phyloP scores from a whole-genome alignment of 2,888 invertebrate genomes.

The Gortyna flavago region DNA sequence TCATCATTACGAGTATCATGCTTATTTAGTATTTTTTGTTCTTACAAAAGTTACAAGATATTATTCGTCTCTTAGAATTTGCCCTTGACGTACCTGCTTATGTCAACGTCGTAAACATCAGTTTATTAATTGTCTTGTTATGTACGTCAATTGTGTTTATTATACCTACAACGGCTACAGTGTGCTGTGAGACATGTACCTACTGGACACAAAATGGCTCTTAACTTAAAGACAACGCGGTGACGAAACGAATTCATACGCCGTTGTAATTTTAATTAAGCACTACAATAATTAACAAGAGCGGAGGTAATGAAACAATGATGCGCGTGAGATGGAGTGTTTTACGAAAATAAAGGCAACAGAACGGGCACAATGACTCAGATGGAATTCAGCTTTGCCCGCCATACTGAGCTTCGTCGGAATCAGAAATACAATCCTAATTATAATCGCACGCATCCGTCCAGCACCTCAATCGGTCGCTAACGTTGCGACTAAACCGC shows the following conservation, averaged over 20 bases:
- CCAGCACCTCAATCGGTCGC: slow-evolving; percentile 87
- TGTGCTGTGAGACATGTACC: slow-evolving; percentile 33
- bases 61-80: slow-evolving; percentile 48
- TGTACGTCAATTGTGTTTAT: slow-evolving; percentile 61
- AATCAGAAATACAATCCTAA: slow-evolving; percentile 91
- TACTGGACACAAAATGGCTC: slow-evolving; percentile 44
- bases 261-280: slow-evolving; percentile 69
- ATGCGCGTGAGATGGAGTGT: slow-evolving; percentile 86
- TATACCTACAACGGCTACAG: slow-evolving; percentile 41
- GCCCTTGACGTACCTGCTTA: slow-evolving; percentile 60
- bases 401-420: slow-evolving; percentile 88
- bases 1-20: slow-evolving; percentile 18
- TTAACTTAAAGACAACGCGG: slow-evolving; percentile 53
- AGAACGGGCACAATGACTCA: slow-evolving; percentile 90
- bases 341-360: slow-evolving; percentile 89
- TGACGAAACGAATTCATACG: slow-evolving; percentile 60
- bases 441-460: slow-evolving; percentile 90
- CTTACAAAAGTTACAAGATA: slow-evolving; percentile 34
- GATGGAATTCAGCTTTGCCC: slow-evolving; percentile 88
- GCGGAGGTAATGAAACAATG: slow-evolving; percentile 82
- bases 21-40: slow-evolving; percentile 30
- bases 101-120: slow-evolving; percentile 63
- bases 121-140: slow-evolving; percentile 66
- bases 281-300: slow-evolving; percentile 69
- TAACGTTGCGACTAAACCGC: slow-evolving; percentile 75